A percentile compares a stretch with the other conserved stretches of the same genome.
Conservation (phyloP, 1,140 invertebrate genomes). For the Coelopa frigida region DNA sequence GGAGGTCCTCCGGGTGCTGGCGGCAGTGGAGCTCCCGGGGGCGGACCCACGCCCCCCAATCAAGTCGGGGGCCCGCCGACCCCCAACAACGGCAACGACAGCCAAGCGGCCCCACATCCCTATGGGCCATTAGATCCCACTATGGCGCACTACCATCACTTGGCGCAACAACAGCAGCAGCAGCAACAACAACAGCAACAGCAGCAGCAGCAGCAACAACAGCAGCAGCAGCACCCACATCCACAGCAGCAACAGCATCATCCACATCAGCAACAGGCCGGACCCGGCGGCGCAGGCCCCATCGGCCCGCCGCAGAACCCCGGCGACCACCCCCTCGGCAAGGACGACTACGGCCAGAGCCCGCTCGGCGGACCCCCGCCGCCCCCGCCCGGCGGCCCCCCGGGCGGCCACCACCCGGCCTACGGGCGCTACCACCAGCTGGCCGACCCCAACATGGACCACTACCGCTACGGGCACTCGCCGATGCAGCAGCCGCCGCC, state of each 20-base stretch:
- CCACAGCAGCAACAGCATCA: conserved; percentile 28
- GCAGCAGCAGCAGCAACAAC: conserved; percentile 18
- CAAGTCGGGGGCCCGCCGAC: conserved; percentile 20
- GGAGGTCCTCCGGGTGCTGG: conserved; percentile 5
- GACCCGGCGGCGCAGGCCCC: conserved; percentile 19
- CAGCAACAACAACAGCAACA: conserved; percentile 29
- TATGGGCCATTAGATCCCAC: conserved; percentile 35
- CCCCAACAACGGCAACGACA: conserved; percentile 35
- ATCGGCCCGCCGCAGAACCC: conserved; percentile 26
- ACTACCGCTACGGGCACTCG: conserved; percentile 37
- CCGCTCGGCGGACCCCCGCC: conserved; percentile 16
- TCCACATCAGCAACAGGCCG: conserved; percentile 25
- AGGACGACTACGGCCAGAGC: conserved; percentile 36
- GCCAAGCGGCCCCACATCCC: conserved; percentile 28
- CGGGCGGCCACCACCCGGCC: conserved; percentile 29
- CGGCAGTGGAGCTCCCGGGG: background rate
- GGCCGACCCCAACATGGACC: conserved; percentile 40
- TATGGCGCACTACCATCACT: conserved; percentile 33
- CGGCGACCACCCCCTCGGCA: conserved; percentile 19
- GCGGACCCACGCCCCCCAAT: background rate
- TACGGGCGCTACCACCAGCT: conserved; percentile 37
- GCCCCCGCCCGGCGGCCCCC: conserved; percentile 33
- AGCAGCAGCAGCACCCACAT: conserved; percentile 31
- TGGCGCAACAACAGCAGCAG: conserved; percentile 15
- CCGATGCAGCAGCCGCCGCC: conserved; percentile 29